Conservation (phyloP, 2,113 vertebrate genomes). For the Brevimyrus niger region DNA sequence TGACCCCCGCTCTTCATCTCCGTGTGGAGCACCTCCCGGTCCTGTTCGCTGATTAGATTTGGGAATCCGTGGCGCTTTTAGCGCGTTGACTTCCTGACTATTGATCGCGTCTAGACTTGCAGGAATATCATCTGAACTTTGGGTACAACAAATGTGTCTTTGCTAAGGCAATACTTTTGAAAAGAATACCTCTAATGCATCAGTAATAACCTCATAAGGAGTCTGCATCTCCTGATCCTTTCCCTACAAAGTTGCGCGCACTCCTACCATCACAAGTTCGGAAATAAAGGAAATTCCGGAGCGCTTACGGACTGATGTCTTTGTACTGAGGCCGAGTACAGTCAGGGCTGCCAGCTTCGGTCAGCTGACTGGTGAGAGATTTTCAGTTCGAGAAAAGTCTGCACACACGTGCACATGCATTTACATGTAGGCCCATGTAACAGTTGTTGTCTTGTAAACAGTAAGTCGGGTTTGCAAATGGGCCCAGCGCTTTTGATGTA, state of each 20-base stretch:
- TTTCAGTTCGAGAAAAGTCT: background rate
- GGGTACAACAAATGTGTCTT: constrained; percentile 9
- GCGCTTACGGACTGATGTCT: background rate
- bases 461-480: background rate
- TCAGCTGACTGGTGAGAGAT: background rate
- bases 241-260: background rate
- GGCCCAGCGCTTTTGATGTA: background rate
- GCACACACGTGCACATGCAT: background rate
- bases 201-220: background rate
- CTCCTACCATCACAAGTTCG: background rate
- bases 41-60: constrained; percentile 17
- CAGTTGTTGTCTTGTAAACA: background rate
- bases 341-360: background rate
- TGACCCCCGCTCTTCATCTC: background rate
- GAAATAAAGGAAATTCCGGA: background rate
- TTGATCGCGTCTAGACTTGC: constrained; percentile 21
- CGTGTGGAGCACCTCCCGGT: constrained; percentile 9
- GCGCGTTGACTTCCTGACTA: constrained; percentile 13
- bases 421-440: background rate
- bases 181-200: constrained; percentile 16
- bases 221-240: background rate
- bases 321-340: background rate
- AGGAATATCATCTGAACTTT: constrained; percentile 12
- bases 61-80: constrained; percentile 13
- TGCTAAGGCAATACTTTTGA: background rate